Base-by-base conservation (phyloP, 2,888 invertebrate genomes). In the Mystacides longicornis region DNA sequence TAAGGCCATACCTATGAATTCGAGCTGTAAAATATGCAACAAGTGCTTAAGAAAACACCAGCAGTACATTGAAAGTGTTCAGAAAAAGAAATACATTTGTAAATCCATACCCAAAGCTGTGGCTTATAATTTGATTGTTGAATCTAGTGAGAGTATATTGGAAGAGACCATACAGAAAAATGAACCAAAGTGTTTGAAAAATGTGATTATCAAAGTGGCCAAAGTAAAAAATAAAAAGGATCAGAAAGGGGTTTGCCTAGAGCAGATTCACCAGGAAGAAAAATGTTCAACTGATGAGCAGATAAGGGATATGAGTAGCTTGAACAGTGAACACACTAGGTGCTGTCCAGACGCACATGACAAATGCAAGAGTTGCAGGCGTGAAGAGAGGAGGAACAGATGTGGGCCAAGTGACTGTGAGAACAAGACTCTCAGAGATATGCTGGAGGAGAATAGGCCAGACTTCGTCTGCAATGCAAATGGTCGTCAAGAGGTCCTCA, bases 381-480 rank as follows among this genome's bases (percentile, higher is more conserved):
- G 69, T 63, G 33, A 67, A 7, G 68, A 70, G 52, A 72, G 74
- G 27, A 69, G 73, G 21, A 64, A 67, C 31, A 61, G 60, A 57
- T 50, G 49, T 7, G 59, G 58, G 47, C 59, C 56, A n/a, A 51
- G 65, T 7, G 51, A 56, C 22, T 3, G 69, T 64, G 51, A 70
- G 52, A 49, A 55, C 63, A 54, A 73, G 5, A 73, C 79, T 4
- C 76, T 85, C 22, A 74, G 87, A 77, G 87, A 89, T 56, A 85
- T 86, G 66, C 78, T 91, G 64, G 76, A 79, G 62, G 76, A 69
- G 60, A 86, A 87, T 63, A 80, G 84, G 27, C 90, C 90, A 0
- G 80, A 83, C 58, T 90, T 89, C 68, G 75, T 87, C 23, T 69
- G 73, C 47, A 72, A 76, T 49, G 80, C 83, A 0, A 79, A 81